Percentiles rank a stretch among this genome's conserved stretches.
These are phyloP conservation scores for Phymatocera aterrima DNA, from an alignment of 2,888 invertebrate genomes.

Conservation along the genomic window DNA sequence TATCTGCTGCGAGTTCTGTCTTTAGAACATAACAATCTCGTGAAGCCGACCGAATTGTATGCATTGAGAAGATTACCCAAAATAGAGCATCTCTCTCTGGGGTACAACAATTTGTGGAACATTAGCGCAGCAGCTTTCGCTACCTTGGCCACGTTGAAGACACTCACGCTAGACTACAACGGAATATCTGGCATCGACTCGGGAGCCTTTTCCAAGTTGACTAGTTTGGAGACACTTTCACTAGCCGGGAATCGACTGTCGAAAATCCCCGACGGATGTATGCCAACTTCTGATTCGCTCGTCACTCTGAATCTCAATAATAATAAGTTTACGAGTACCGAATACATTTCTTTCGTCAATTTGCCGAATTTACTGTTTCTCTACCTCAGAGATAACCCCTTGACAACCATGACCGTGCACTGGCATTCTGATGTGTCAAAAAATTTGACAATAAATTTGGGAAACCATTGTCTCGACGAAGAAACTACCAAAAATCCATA, in stretches of 20 bases:
- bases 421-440: background rate
- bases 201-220: constrained; percentile 50
- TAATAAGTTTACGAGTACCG: background rate
- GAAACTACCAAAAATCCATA: no score
- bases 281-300: constrained; percentile 4
- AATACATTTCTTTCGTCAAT: background rate
- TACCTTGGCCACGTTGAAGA: constrained; percentile 52
- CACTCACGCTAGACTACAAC: constrained; percentile 59
- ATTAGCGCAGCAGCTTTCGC: constrained; percentile 6
- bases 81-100: constrained; percentile 48
- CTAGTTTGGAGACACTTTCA: background rate
- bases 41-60: constrained; percentile 53
- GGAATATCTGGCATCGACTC: constrained; percentile 55
- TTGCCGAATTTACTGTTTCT: background rate
- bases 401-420: background rate
- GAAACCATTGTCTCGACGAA: background rate
- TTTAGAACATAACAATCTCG: constrained; percentile 57
- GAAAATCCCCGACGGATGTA: constrained; percentile 4
- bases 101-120: constrained; percentile 30
- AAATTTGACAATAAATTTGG: background rate
- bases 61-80: constrained; percentile 53
- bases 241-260: background rate
- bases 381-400: constrained; percentile 12
- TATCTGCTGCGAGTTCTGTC: constrained; percentile 55
- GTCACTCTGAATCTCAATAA: background rate